phyloP scores from a whole-genome alignment of 2,797 vertebrate genomes.

The Gorsachius magnificus region DNA sequence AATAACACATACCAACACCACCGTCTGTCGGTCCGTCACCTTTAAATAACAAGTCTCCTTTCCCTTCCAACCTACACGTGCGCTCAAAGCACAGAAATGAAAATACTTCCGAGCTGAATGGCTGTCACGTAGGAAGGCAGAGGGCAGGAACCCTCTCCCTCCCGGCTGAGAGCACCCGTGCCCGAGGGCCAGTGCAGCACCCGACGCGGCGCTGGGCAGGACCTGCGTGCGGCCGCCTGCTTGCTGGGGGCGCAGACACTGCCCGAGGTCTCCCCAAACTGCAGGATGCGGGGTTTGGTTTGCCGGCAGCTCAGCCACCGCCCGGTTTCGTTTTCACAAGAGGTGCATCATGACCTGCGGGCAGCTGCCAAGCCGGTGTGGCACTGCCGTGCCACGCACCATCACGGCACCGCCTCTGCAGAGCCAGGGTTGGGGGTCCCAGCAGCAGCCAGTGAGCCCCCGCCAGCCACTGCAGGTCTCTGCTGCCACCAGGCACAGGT shows the following conservation, averaged over 20 bases:
- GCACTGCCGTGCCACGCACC: fast-evolving
- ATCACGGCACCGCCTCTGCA: not conserved
- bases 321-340: not conserved
- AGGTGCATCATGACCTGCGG: fast-evolving
- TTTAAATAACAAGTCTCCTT: conserved; percentile 22
- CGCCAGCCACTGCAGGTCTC: not conserved
- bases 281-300: not conserved
- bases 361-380: not conserved
- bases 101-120: not conserved
- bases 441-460: not conserved
- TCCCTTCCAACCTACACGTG: not conserved
- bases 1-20: not conserved
- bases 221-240: not conserved
- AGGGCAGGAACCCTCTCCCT: not conserved
- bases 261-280: not conserved
- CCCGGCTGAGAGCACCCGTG: fast-evolving
- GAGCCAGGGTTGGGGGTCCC: not conserved
- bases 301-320: fast-evolving
- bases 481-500: not conserved
- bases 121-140: not conserved
- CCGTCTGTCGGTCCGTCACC: not conserved
- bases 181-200: not conserved
- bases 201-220: not conserved
- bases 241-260: not conserved
- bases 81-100: not conserved